phyloP scores from a whole-genome alignment of 23 tunicate species.

The Trididemnum miniatum region DNA sequence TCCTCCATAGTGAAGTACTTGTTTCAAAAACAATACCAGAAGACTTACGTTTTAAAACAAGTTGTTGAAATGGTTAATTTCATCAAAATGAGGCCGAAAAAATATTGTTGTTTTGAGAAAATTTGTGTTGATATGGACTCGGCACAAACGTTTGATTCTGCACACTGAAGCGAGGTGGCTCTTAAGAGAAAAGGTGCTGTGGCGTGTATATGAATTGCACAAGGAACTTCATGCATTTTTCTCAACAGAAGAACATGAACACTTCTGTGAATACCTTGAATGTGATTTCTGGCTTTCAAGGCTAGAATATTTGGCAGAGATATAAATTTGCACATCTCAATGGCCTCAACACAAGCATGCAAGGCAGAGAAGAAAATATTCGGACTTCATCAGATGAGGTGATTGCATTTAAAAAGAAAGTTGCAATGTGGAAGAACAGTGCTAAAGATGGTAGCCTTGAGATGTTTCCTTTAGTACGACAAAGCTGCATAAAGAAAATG shows the following conservation, averaged over 20 bases:
- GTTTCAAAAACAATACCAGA: no score
- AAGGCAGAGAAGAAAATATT: no score
- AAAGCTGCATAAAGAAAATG: no score
- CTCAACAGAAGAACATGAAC: not conserved
- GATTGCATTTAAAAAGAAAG: no score
- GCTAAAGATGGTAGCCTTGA: no score
- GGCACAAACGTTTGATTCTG: not conserved
- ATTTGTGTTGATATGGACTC: not conserved
- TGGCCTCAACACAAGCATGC: no score
- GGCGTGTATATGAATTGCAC: not conserved
- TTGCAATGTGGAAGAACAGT: no score
- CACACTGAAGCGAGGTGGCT: not conserved
- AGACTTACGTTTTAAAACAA: not conserved
- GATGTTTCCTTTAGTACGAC: no score
- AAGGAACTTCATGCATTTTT: not conserved
- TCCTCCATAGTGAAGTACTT: no score
- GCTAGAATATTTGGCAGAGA: not conserved
- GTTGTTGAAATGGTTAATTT: not conserved
- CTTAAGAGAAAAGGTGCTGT: not conserved
- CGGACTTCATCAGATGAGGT: no score
- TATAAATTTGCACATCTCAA: no score
- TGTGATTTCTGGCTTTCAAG: not conserved
- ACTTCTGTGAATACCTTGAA: not conserved
- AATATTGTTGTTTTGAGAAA: not conserved
- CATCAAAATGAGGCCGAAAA: not conserved